These are phyloP conservation scores for Athene noctua DNA, from an alignment of 2,113 vertebrate species.

Conservation along the genomic window DNA sequence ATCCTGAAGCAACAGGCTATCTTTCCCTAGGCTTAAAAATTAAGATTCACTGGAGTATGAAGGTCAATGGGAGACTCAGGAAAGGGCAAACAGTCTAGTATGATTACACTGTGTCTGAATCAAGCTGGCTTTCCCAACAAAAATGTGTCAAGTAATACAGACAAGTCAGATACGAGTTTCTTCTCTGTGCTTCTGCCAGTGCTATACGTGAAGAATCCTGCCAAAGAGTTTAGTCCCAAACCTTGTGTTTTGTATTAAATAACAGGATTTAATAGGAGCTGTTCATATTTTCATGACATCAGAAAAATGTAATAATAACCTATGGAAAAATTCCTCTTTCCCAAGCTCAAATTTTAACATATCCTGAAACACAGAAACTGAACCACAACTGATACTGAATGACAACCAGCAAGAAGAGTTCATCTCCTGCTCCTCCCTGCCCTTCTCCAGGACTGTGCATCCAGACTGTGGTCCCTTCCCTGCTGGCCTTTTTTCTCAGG, in stretches of 20 bases:
- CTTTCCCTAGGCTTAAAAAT: not conserved
- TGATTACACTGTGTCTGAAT: conserved; percentile 66
- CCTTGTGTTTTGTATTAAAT: conserved; percentile 37
- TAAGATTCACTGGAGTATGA: conserved; percentile 38
- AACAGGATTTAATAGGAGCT: conserved; percentile 26
- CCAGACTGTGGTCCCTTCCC: not conserved
- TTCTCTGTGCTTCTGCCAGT: conserved; percentile 54
- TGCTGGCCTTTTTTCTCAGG: not conserved
- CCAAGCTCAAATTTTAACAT: not conserved
- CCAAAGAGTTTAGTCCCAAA: not conserved
- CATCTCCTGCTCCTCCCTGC: not conserved
- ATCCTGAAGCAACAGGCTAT: conserved; percentile 2
- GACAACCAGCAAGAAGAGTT: not conserved
- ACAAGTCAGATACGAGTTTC: conserved; percentile 43
- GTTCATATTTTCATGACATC: conserved; percentile 12
- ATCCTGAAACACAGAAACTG: not conserved
- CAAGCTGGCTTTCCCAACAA: conserved; percentile 2
- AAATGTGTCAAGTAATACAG: conserved; percentile 55
- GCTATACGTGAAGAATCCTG: conserved; percentile 67
- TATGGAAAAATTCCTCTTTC: conserved; percentile 10
- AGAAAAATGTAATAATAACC: not conserved
- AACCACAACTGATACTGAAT: not conserved
- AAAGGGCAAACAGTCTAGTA: conserved; percentile 31
- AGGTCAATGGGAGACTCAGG: conserved; percentile 47
- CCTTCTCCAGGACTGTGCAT: not conserved